Conservation (phyloP, 2,797 vertebrate genomes). For the Carapus acus region DNA sequence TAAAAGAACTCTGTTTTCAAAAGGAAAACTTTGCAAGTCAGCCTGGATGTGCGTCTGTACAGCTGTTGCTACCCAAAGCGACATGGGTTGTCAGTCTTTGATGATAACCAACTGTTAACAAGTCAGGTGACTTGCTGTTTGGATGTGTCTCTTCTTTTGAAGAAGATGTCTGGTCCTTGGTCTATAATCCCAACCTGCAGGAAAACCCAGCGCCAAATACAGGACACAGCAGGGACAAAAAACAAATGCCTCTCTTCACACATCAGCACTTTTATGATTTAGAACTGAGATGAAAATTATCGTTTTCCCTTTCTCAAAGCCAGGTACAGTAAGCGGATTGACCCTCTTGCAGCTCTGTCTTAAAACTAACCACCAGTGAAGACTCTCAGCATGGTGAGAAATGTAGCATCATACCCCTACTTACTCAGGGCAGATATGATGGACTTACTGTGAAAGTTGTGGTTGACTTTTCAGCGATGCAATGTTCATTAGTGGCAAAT, state of each 20-base stretch:
- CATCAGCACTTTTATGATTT: not conserved
- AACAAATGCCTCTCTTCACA: not conserved
- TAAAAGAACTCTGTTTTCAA: no score
- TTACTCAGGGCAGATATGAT: constrained; percentile 10
- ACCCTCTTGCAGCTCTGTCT: constrained; percentile 1
- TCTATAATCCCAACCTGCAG: no score
- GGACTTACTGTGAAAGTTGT: constrained; percentile 5
- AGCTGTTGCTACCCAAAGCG: constrained; percentile 21
- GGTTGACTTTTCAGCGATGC: not conserved
- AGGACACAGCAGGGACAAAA: no score
- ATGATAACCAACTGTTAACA: constrained; percentile 4
- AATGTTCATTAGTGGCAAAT: no score
- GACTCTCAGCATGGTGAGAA: constrained; percentile 34
- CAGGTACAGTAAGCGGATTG: not conserved
- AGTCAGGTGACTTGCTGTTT: not conserved
- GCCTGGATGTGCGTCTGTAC: no score
- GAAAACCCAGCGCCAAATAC: no score
- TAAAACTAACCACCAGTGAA: constrained; percentile 3
- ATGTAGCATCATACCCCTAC: constrained; percentile 20
- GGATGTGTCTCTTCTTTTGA: not conserved
- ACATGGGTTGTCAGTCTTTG: constrained; percentile 3
- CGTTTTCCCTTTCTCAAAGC: not conserved
- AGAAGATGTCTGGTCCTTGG: not conserved
- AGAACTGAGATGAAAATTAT: no score
- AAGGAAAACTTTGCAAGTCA: no score